phyloP scores from a whole-genome alignment of 2,113 vertebrate species.

The Patagioenas fasciata region DNA sequence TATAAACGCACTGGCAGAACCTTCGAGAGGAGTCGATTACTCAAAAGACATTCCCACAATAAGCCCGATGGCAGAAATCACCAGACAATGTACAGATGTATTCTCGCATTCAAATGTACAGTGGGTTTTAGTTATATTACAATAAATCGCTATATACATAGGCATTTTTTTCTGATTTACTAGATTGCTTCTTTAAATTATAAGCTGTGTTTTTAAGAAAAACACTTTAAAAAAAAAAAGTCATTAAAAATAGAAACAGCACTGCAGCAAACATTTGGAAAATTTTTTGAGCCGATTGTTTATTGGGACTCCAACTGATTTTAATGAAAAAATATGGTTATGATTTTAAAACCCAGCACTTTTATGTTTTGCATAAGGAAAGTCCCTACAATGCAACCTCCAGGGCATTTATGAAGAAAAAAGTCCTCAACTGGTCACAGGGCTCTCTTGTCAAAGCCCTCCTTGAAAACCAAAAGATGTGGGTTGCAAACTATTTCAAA shows the following conservation, averaged over 20 bases:
- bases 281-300: slow-evolving; percentile 59
- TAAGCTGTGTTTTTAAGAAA: slow-evolving; percentile 2
- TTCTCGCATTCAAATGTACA: background rate
- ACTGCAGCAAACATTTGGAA: slow-evolving; percentile 47
- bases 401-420: slow-evolving; percentile 47
- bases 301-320: slow-evolving; percentile 72
- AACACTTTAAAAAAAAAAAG: background rate
- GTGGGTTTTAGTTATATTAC: slow-evolving; percentile 50
- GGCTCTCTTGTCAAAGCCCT: slow-evolving; percentile 43
- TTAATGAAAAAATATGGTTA: slow-evolving; percentile 78
- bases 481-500: slow-evolving; percentile 70
- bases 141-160: slow-evolving; percentile 34
- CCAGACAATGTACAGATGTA: background rate
- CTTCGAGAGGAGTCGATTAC: background rate
- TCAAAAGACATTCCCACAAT: background rate
- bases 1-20: background rate
- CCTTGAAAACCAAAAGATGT: slow-evolving; percentile 73
- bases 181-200: slow-evolving; percentile 29
- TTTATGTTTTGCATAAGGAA: slow-evolving; percentile 75
- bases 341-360: slow-evolving; percentile 72
- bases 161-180: slow-evolving; percentile 40
- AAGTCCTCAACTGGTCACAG: slow-evolving; percentile 29
- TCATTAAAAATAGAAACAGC: slow-evolving; percentile 73
- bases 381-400: slow-evolving; percentile 65
- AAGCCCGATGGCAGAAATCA: background rate